phyloP scores from a whole-genome alignment of 2,113 vertebrate species.

The Ranitomeya imitator region DNA sequence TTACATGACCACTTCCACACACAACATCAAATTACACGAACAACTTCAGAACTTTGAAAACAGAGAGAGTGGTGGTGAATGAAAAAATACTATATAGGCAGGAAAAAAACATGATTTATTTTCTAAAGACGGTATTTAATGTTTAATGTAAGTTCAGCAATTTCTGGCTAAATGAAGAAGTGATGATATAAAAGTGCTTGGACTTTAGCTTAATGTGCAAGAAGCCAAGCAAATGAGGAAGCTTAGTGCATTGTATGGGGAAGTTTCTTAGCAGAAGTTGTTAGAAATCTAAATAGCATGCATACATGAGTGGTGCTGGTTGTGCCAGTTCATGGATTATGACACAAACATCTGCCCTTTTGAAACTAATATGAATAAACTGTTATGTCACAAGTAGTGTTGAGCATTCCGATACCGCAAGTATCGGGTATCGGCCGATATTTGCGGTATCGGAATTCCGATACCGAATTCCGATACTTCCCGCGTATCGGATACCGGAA shows the following conservation, averaged over 20 bases:
- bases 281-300: constrained; percentile 2
- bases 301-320: neutral
- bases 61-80: neutral
- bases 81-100: neutral
- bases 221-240: constrained; percentile 11
- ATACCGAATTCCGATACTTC: too few species aligned
- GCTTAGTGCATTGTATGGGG: neutral
- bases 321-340: neutral
- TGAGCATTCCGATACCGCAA: too few species aligned
- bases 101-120: neutral
- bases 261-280: constrained; percentile 5
- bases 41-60: neutral
- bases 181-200: neutral
- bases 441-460: too few species aligned
- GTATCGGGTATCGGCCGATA: too few species aligned
- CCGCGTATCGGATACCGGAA: too few species aligned
- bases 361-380: neutral
- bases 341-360: neutral
- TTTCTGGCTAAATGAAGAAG: constrained; percentile 5
- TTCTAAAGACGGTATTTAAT: neutral
- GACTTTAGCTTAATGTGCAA: neutral
- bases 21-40: neutral
- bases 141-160: neutral
- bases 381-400: neutral
- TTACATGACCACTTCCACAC: neutral